Conservation (phyloP, 2,113 vertebrate genomes). For the Alectura lathami region DNA sequence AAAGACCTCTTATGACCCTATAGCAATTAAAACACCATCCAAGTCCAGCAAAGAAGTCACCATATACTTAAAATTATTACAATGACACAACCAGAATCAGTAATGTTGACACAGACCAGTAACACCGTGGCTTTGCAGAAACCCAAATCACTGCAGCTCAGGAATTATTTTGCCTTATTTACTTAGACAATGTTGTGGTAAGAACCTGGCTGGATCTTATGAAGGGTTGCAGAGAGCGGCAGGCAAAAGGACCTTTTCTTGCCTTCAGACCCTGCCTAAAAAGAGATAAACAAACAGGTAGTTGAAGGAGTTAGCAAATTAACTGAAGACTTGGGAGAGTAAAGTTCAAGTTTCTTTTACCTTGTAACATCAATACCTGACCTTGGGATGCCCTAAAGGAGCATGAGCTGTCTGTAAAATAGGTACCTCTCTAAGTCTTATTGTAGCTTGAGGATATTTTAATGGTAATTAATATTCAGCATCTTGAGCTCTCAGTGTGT, state of each 20-base stretch:
- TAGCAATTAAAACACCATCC: conserved; percentile 45
- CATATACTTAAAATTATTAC: background rate
- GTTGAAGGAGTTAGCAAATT: background rate
- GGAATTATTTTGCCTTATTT: conserved; percentile 18
- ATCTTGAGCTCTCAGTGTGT: background rate
- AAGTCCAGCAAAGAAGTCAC: background rate
- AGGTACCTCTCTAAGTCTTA: background rate
- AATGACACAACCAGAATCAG: background rate
- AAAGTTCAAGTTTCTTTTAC: background rate
- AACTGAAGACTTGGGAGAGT: background rate
- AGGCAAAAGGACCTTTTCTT: background rate
- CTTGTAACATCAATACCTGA: background rate
- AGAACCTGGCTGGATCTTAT: background rate
- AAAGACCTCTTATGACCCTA: conserved; percentile 30
- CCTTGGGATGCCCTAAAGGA: background rate
- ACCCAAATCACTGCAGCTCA: background rate
- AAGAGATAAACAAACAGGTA: background rate
- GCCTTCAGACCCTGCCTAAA: background rate
- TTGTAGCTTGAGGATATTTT: background rate
- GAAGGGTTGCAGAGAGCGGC: background rate
- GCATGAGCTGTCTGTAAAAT: background rate
- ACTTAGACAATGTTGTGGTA: background rate
- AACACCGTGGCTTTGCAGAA: background rate
- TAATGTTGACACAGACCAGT: background rate
- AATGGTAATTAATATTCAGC: background rate